A percentile compares a stretch with the other conserved stretches of the same genome.
phyloP scores from a whole-genome alignment of 2,888 invertebrate genomes.

The Ganaspis brasiliensis region DNA sequence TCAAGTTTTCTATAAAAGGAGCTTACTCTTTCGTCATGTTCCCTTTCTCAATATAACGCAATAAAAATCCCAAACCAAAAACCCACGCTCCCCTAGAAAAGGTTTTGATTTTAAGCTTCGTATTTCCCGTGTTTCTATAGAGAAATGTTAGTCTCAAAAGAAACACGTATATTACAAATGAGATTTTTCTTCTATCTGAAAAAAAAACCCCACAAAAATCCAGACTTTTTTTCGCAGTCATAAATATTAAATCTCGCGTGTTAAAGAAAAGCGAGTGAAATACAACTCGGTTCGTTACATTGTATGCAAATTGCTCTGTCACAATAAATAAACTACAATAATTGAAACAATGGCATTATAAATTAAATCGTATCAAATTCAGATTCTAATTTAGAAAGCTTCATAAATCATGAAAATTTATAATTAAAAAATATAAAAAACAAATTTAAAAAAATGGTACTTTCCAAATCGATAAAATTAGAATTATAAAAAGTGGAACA shows the following conservation, averaged over 20 bases:
- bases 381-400: too few species aligned
- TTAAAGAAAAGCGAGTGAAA: neutral
- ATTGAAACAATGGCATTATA: neutral
- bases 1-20: conserved; percentile 37
- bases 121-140: conserved; percentile 1
- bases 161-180: neutral
- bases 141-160: conserved; percentile 1
- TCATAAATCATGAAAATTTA: too few species aligned
- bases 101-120: neutral
- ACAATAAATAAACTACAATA: conserved; percentile 4
- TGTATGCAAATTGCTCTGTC: conserved; percentile 8
- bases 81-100: neutral
- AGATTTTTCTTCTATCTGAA: conserved; percentile 11
- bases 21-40: conserved; percentile 17
- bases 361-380: too few species aligned
- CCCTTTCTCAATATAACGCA: neutral
- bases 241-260: conserved; percentile 8
- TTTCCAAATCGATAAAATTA: too few species aligned
- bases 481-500: too few species aligned
- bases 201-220: neutral
- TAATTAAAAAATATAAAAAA: too few species aligned
- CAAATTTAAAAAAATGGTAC: too few species aligned
- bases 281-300: conserved; percentile 6
- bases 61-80: conserved; percentile 12
- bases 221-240: neutral